phyloP scores from a whole-genome alignment of 2,797 vertebrate genomes.

The Carduelis carduelis region DNA sequence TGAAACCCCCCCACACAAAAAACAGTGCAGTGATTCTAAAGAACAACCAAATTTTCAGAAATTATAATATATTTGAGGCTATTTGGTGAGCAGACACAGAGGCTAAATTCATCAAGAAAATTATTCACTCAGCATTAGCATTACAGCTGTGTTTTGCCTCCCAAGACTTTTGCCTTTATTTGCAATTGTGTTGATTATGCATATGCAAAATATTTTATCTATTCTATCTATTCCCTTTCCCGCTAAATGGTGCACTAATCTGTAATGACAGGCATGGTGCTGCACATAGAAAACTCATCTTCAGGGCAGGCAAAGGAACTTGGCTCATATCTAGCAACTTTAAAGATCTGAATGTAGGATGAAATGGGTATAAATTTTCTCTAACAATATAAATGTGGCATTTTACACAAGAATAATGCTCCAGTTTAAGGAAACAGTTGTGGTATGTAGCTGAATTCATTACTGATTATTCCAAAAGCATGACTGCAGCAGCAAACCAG shows the following conservation, averaged over 20 bases:
- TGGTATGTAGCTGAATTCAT: conserved; percentile 58
- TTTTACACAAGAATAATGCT: conserved; percentile 52
- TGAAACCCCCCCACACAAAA: neutral
- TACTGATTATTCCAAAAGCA: conserved; percentile 59
- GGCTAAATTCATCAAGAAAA: conserved; percentile 44
- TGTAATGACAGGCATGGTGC: conserved; percentile 52
- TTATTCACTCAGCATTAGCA: conserved; percentile 45
- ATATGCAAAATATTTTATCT: conserved; percentile 62
- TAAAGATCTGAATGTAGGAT: neutral
- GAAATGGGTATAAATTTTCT: conserved; percentile 32
- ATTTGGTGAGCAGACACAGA: conserved; percentile 21
- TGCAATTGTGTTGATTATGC: conserved; percentile 41
- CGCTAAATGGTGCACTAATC: conserved; percentile 32
- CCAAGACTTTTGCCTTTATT: conserved; percentile 58
- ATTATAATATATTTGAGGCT: neutral
- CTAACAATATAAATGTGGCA: neutral
- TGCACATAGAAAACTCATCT: conserved; percentile 51
- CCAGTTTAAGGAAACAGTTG: conserved; percentile 56
- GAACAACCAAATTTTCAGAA: neutral
- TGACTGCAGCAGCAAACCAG: conserved; percentile 9
- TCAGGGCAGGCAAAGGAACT: conserved; percentile 9
- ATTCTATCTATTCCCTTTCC: neutral
- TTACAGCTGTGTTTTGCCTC: conserved; percentile 57
- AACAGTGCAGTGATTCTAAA: neutral
- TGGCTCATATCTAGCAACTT: neutral